Evolutionary conservation across 2,797 vertebrate species (phyloP).

Genomic region (Morus bassanus): DNA sequence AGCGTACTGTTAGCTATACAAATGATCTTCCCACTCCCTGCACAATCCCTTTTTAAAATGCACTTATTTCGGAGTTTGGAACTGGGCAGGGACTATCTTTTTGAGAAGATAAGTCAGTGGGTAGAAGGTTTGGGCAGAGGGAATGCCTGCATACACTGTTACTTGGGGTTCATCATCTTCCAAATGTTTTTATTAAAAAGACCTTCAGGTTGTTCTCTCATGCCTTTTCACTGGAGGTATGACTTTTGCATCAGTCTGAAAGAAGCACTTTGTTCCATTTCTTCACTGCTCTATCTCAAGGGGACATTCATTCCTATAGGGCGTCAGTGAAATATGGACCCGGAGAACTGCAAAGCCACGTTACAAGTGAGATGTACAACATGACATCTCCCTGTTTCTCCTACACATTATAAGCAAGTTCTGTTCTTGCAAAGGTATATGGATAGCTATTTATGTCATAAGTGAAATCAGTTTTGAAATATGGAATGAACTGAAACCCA

Average conservation of each 20-base stretch:
- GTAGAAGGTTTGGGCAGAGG: not conserved
- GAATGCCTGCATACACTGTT: not conserved
- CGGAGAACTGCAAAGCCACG: not conserved
- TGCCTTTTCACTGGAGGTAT: not conserved
- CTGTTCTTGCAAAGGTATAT: not conserved
- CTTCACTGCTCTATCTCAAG: not conserved
- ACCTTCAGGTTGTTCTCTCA: not conserved
- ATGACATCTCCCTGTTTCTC: not conserved
- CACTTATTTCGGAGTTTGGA: not conserved
- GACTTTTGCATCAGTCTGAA: not conserved
- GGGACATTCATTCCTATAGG: rapidly evolving
- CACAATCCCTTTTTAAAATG: not conserved
- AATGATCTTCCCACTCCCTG: not conserved
- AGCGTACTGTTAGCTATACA: not conserved
- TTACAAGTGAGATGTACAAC: rapidly evolving
- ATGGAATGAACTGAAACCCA: not conserved
- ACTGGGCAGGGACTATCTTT: not conserved
- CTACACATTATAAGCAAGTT: not conserved
- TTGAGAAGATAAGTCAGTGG: not conserved
- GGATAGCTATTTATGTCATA: not conserved
- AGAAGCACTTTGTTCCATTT: not conserved
- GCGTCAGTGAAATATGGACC: not conserved
- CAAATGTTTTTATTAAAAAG: not conserved
- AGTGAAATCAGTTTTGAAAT: not conserved
- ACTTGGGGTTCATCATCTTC: not conserved